These are phyloP conservation scores for Tetropium fuscum DNA, from an alignment of 2,888 invertebrate genomes.

Conservation along the genomic window DNA sequence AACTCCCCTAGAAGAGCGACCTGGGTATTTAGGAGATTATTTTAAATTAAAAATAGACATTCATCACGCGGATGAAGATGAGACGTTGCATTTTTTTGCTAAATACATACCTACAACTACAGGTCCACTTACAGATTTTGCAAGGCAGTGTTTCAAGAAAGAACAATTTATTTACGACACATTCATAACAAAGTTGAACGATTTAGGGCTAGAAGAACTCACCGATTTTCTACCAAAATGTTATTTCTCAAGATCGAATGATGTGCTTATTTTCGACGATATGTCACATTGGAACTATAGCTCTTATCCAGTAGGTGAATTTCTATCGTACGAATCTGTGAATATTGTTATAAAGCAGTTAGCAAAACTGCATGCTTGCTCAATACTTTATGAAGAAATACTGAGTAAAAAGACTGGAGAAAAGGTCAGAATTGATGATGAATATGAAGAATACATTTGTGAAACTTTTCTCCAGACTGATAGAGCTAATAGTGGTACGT, in stretches of 20 bases:
- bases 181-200: slow-evolving; percentile 60
- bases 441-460: slow-evolving; percentile 47
- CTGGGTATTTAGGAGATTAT: slow-evolving; percentile 54
- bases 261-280: slow-evolving; percentile 63
- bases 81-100: slow-evolving; percentile 46
- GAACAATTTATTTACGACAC: slow-evolving; percentile 61
- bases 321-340: slow-evolving; percentile 44
- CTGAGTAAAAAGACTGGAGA: slow-evolving; percentile 40
- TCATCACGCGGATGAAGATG: slow-evolving; percentile 20
- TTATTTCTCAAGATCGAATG: slow-evolving; percentile 55
- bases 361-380: slow-evolving; percentile 55
- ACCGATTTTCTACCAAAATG: slow-evolving; percentile 57
- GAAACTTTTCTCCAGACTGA: slow-evolving; percentile 31
- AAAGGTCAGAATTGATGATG: slow-evolving; percentile 48
- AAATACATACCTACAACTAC: slow-evolving; percentile 48
- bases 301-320: slow-evolving; percentile 25
- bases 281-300: slow-evolving; percentile 44
- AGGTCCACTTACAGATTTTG: slow-evolving; percentile 40
- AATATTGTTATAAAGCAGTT: slow-evolving; percentile 44
- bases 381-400: slow-evolving; percentile 56
- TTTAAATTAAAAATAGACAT: slow-evolving; percentile 46
- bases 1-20: slow-evolving; percentile 38
- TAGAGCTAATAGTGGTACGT: neutral
- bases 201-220: slow-evolving; percentile 43
- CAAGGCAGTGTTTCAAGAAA: slow-evolving; percentile 41